Conservation (phyloP, 2,113 vertebrate genomes). For the Pyrgilauda ruficollis region DNA sequence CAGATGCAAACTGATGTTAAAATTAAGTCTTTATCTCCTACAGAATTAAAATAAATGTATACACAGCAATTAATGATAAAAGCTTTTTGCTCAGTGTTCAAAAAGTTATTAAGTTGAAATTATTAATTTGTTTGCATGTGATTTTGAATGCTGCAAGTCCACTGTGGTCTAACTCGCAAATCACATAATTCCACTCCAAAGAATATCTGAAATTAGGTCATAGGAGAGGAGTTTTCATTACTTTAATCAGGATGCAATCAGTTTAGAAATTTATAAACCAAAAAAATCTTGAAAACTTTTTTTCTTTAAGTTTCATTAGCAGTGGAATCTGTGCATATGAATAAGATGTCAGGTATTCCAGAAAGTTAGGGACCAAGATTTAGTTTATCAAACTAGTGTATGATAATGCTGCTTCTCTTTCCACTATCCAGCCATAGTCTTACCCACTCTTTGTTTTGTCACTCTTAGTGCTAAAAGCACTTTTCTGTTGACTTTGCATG, state of each 20-base stretch:
- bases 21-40: background rate
- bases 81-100: background rate
- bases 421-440: background rate
- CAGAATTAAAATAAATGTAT: background rate
- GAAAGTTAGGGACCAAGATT: background rate
- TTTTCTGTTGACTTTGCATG: background rate
- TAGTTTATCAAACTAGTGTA: background rate
- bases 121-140: background rate
- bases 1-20: background rate
- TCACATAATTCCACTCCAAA: background rate
- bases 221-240: accelerated
- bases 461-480: background rate
- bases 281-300: background rate
- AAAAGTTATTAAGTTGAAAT: background rate
- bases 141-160: background rate
- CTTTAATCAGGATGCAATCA: background rate
- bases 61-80: background rate
- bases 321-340: background rate
- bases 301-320: background rate
- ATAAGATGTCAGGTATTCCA: background rate
- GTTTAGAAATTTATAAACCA: background rate
- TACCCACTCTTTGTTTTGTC: background rate
- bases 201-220: background rate
- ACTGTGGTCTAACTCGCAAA: background rate
- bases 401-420: background rate